Percentiles rank a stretch among this genome's conserved stretches.
Conservation (phyloP, 2,797 vertebrate genomes). For the Propithecus deckenii region DNA sequence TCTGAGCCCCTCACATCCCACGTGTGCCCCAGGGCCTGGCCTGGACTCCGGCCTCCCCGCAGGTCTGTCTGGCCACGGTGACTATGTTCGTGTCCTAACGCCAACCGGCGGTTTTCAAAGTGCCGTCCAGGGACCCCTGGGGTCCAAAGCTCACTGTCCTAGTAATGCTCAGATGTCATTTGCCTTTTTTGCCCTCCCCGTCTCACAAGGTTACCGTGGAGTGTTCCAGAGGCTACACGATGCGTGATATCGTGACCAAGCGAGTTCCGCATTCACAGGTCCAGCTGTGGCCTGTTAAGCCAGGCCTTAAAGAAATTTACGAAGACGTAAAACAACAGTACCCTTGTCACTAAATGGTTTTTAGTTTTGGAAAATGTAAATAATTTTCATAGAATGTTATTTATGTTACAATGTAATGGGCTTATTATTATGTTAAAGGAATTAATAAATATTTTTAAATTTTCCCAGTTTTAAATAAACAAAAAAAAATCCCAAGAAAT, state of each 20-base stretch:
- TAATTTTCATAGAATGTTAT: not conserved
- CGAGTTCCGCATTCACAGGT: too few relatives aligned
- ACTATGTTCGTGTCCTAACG: accelerated
- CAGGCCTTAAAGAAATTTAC: not conserved
- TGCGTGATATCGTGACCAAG: accelerated
- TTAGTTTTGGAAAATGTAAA: not conserved
- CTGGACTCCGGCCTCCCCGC: not conserved
- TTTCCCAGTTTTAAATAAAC: not conserved
- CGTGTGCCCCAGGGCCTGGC: not conserved
- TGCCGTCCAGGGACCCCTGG: not conserved
- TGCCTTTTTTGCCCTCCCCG: not conserved
- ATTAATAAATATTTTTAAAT: not conserved
- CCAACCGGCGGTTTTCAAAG: not conserved
- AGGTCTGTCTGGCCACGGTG: not conserved
- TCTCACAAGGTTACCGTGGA: not conserved
- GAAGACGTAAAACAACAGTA: not conserved
- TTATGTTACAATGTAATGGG: not conserved
- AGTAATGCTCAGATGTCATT: not conserved
- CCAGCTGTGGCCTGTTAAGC: not conserved
- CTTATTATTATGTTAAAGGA: not conserved
- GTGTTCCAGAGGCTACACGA: not conserved
- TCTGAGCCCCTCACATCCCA: accelerated
- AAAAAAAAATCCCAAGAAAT: not conserved
- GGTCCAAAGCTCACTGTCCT: not conserved
- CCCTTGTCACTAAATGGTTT: not conserved